Conservation (phyloP, 2,888 invertebrate species). For the Apocheima hispidaria region DNA sequence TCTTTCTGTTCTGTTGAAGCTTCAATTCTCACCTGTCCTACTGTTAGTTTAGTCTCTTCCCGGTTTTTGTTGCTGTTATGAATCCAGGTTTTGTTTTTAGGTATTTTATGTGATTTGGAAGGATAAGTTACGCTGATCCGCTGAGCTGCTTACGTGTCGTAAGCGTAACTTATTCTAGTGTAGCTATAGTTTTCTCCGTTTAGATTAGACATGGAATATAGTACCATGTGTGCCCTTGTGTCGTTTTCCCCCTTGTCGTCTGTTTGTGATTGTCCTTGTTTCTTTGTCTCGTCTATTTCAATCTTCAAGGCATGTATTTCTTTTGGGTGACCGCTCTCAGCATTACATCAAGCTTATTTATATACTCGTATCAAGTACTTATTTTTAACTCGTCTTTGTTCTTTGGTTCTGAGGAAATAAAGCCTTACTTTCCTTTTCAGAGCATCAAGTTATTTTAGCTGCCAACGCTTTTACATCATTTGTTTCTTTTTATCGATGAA, state of each 20-base stretch:
- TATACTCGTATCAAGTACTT: constrained; percentile 34
- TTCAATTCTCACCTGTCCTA: constrained; percentile 68
- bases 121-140: constrained; percentile 58
- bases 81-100: constrained; percentile 46
- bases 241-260: constrained; percentile 55
- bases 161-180: constrained; percentile 65
- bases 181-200: constrained; percentile 63
- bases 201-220: constrained; percentile 65
- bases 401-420: constrained; percentile 33
- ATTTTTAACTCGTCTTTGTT: constrained; percentile 26
- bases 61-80: constrained; percentile 57
- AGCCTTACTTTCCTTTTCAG: constrained; percentile 32
- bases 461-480: constrained; percentile 51
- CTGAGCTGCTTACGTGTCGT: constrained; percentile 28
- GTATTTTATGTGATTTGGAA: constrained; percentile 22
- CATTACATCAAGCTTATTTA: constrained; percentile 54
- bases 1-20: constrained; percentile 82
- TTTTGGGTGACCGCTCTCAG: constrained; percentile 61
- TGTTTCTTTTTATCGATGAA: constrained; percentile 23
- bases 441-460: constrained; percentile 45
- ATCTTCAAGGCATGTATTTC: constrained; percentile 66
- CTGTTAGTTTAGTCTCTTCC: constrained; percentile 75
- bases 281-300: constrained; percentile 51
- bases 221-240: constrained; percentile 61
- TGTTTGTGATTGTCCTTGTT: constrained; percentile 60